phyloP scores from a whole-genome alignment of 2,888 invertebrate species.

The Sipunculus nudus region DNA sequence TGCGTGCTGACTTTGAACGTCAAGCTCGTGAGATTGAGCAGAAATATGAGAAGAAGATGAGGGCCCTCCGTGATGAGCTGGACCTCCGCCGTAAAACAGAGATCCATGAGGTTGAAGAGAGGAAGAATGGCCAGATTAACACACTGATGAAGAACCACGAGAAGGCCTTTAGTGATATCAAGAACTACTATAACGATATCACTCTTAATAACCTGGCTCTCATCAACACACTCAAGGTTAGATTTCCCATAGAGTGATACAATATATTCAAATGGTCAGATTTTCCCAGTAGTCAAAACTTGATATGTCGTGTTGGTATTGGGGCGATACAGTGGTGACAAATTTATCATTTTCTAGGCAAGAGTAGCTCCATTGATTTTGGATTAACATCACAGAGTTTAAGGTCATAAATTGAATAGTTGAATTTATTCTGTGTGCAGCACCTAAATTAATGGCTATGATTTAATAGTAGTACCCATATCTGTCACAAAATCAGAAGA shows the following conservation, averaged over 20 bases:
- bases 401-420: too few species aligned
- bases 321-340: too few species aligned
- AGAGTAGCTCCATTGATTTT: too few species aligned
- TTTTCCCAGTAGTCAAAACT: too few species aligned
- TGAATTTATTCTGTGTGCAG: too few species aligned
- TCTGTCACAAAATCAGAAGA: too few species aligned
- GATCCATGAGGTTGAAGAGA: slow-evolving; percentile 82
- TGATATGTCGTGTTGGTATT: not conserved
- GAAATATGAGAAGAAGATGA: slow-evolving; percentile 80
- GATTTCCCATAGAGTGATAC: not conserved
- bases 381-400: too few species aligned
- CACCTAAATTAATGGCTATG: too few species aligned
- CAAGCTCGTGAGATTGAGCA: slow-evolving; percentile 76
- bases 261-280: not conserved
- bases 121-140: slow-evolving; percentile 87
- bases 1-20: slow-evolving; percentile 74
- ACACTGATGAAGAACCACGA: slow-evolving; percentile 84
- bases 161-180: slow-evolving; percentile 85
- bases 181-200: slow-evolving; percentile 94
- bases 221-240: slow-evolving; percentile 85
- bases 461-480: too few species aligned
- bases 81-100: slow-evolving; percentile 69
- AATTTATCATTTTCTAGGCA: too few species aligned
- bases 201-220: slow-evolving; percentile 90
- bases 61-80: slow-evolving; percentile 79